Evolutionary conservation across 2,888 invertebrate genomes (phyloP), one percentile per base, ranked within the genome.

Genomic region (Blastobasis adustella): DNA sequence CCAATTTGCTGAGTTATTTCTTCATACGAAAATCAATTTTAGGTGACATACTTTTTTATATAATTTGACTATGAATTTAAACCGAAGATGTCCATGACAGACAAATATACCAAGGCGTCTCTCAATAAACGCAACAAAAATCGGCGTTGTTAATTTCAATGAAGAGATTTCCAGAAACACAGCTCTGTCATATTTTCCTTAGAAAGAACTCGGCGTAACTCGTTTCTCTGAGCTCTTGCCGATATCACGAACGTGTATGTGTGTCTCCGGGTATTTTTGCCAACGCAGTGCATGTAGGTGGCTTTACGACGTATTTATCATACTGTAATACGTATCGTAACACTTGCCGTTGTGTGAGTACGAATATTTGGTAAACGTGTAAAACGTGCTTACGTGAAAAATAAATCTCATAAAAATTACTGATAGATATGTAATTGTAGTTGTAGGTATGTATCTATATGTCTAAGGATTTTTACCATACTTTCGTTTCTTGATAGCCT

Each of bases 251-350:
- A 56, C 56, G 63, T 60, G 61, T 59, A 60, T 61, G 54, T 66
- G 70, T 70, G 71, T 71, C 70, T 68, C 59, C 59, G 60, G 63
- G 64, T 79, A 75, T 78, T 75, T n/a, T 74, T 69, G 54, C 68
- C 73, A 67, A 66, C 23, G 23, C 23, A 23, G 2, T 23, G 60
- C 63, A 66, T 68, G 70, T 75, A 67, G 70, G 71, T 69, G 65
- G 62, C 59, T 71, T 69, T 65, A 67, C 66, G 68, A 67, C 66
- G 66, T 58, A 61, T 61, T 68, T 62, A 59, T 69, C 60, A 67
- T 58, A 58, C 57, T 63, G 23, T 23, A 23, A 23, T 42, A 46
- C 46, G 37, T 50, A 42, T 37, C 37, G 46, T 37, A 37, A 46
- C 10, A 46, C 46, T 42, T 3, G 23, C 23, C 23, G 23, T 23